Conservation (phyloP, 2,113 vertebrate species). For the Hemibagrus wyckioides region DNA sequence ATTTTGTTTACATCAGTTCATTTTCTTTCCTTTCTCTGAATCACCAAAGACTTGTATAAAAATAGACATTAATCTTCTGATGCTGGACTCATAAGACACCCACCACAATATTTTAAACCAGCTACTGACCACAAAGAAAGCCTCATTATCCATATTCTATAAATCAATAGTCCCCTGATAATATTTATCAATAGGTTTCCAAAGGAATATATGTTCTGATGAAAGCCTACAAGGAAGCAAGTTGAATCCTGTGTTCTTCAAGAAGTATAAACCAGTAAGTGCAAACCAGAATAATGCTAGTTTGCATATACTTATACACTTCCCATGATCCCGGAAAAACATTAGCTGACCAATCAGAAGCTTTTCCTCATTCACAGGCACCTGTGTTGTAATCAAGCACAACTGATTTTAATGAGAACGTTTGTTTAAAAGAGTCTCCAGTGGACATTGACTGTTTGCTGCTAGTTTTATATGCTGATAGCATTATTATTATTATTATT, state of each 20-base stretch:
- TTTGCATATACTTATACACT: background rate
- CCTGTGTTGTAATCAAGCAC: background rate
- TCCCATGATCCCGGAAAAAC: background rate
- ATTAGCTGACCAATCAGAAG: constrained; percentile 2
- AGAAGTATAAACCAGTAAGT: background rate
- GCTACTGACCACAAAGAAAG: no score
- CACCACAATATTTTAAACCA: background rate
- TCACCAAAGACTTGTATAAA: background rate
- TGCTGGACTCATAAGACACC: background rate
- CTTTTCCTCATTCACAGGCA: background rate
- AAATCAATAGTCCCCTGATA: background rate
- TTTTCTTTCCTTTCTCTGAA: background rate
- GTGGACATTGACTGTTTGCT: accelerated
- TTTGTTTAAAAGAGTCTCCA: background rate
- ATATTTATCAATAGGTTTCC: background rate
- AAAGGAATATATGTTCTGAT: no score
- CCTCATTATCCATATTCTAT: background rate
- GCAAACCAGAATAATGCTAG: background rate
- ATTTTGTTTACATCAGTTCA: background rate
- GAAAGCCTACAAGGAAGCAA: background rate
- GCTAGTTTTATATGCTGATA: background rate
- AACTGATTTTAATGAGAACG: background rate
- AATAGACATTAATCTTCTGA: background rate
- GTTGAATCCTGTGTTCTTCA: background rate
- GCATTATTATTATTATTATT: background rate